Conservation (phyloP, 2,888 invertebrate genomes). For the Drosophila algonquin region DNA sequence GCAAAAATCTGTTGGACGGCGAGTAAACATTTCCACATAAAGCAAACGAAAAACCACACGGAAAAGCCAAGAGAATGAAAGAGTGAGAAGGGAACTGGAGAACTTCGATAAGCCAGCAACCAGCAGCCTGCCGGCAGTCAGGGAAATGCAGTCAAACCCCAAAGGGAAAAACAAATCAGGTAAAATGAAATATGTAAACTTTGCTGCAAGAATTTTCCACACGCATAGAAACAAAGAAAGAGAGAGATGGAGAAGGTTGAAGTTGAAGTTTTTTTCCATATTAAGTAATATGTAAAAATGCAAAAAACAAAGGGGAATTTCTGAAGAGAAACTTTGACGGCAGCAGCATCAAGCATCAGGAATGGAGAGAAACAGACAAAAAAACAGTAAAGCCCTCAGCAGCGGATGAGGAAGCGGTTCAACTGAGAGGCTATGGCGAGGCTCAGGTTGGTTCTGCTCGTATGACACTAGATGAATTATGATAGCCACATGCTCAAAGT, state of each 20-base stretch:
- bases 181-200: slow-evolving; percentile 47
- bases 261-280: slow-evolving; percentile 23
- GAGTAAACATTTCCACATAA: slow-evolving; percentile 51
- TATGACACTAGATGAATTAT: slow-evolving; percentile 1
- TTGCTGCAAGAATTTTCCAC: slow-evolving; percentile 51
- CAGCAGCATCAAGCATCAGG: slow-evolving; percentile 1
- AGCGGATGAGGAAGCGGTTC: not conserved
- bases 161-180: slow-evolving; percentile 44
- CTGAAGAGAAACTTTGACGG: slow-evolving; percentile 7
- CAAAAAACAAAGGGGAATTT: slow-evolving; percentile 8
- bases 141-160: slow-evolving; percentile 23
- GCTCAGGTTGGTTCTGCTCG: not conserved
- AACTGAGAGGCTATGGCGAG: not conserved
- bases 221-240: slow-evolving; percentile 31
- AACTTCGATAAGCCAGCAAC: slow-evolving; percentile 23
- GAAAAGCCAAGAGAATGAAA: slow-evolving; percentile 20
- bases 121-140: not conserved
- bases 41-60: slow-evolving; percentile 32
- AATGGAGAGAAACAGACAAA: slow-evolving; percentile 9
- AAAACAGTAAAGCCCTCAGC: not conserved
- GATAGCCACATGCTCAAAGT: not conserved
- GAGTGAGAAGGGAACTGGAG: slow-evolving; percentile 1
- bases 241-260: slow-evolving; percentile 17
- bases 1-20: slow-evolving; percentile 65
- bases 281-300: slow-evolving; percentile 25